Conservation (phyloP, 2,888 invertebrate species). For the Acanthosepion esculentum region DNA sequence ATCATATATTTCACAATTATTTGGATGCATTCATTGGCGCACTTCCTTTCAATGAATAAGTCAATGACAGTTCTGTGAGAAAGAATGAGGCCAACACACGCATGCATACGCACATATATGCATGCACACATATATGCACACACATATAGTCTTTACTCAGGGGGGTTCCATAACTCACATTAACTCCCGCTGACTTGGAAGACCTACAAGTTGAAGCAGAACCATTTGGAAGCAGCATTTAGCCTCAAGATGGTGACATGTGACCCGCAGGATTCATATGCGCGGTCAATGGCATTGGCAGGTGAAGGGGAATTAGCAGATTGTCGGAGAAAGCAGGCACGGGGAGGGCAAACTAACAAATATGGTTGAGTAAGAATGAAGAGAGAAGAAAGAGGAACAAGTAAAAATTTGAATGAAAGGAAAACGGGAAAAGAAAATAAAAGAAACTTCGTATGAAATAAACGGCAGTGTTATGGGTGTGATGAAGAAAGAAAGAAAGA, state of each 20-base stretch:
- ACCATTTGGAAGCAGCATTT: background rate
- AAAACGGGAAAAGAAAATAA: background rate
- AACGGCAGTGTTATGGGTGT: too few relatives aligned
- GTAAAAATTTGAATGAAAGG: background rate
- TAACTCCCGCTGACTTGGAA: slow-evolving; percentile 21
- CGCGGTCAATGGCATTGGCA: background rate
- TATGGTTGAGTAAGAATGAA: background rate
- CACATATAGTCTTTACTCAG: background rate
- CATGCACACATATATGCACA: background rate
- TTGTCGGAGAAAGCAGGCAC: background rate
- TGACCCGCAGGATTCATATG: background rate
- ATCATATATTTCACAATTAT: background rate
- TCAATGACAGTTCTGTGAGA: background rate
- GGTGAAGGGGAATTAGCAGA: slow-evolving; percentile 3
- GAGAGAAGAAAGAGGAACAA: background rate
- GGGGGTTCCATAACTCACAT: background rate
- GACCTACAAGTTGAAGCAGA: background rate
- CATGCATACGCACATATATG: background rate
- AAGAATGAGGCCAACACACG: background rate
- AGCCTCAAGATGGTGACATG: background rate
- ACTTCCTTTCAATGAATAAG: background rate
- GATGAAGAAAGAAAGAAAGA: background rate
- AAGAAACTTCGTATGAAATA: background rate
- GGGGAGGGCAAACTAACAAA: background rate
- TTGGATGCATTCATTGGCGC: background rate